Base-by-base conservation (phyloP, 2,888 invertebrate genomes). In the Venusia cambrica region DNA sequence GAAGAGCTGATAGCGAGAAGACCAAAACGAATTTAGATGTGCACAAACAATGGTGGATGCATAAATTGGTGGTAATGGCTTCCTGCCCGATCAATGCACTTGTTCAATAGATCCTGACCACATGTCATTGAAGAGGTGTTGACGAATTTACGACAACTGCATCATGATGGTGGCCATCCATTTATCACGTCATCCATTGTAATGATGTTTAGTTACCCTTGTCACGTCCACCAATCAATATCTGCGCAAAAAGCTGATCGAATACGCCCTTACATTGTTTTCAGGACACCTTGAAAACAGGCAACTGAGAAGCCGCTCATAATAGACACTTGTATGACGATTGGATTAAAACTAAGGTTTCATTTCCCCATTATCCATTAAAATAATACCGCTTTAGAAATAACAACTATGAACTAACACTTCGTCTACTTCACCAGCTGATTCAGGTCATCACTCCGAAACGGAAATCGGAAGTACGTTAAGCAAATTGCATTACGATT, bases 401-500 rank as follows among this genome's bases (percentile, higher is more conserved):
- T n/a, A n/a, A n/a, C n/a, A n/a, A n/a, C n/a, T n/a, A n/a, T n/a
- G n/a, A n/a, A n/a, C n/a, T n/a, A n/a, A n/a, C n/a, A n/a, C n/a
- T n/a, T n/a, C n/a, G n/a, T n/a, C n/a, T 30, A 12, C 24, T 28
- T 32, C 18, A 28, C 22, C 34, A 39, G 35, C 41, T 41, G 38
- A 41, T 44, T 30, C 27, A 39, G 46, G 42, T 42, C 44, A 36
- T 17, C 28, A 25, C 63, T 63, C 54, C 56, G 46, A 62, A 66
- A 54, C 56, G 57, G 54, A 63, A 53, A 62, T 77, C 73, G 78
- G 83, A 80, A 78, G 72, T 67, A 51, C 64, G 65, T 62, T 55
- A 49, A 62, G 36, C 56, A 71, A 78, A 80, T 74, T 73, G 75
- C 75, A 79, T 78, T 75, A 71, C 59, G 63, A 77, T 70, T 57